Conservation (phyloP, 2,888 invertebrate genomes). For the Papilio gigon region DNA sequence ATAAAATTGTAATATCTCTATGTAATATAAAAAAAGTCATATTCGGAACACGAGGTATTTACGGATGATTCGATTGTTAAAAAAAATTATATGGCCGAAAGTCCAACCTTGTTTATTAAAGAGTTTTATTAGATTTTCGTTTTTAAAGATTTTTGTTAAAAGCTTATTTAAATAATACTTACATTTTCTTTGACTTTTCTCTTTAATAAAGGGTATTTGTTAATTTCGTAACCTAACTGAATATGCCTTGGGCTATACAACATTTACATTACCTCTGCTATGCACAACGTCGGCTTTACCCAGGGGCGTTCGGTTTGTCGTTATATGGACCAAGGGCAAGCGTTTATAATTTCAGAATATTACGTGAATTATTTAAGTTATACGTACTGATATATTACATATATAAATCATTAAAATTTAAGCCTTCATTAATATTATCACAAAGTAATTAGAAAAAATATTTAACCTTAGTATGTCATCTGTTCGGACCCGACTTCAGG, state of each 20-base stretch:
- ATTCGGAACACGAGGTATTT: too few species aligned
- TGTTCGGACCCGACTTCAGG: too few species aligned
- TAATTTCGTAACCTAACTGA: not conserved
- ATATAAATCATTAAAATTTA: not conserved
- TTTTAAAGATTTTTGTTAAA: not conserved
- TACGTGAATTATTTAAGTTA: not conserved
- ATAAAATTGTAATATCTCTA: too few species aligned
- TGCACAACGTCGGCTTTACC: constrained; percentile 22
- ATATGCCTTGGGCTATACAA: not conserved
- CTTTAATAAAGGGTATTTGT: not conserved
- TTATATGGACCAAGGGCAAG: not conserved
- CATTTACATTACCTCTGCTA: constrained; percentile 27
- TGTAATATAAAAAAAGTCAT: too few species aligned
- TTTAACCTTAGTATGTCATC: not conserved
- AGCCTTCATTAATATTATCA: not conserved
- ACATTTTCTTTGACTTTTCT: not conserved
- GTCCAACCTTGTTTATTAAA: too few species aligned
- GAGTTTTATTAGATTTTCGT: too few species aligned
- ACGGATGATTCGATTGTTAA: not conserved
- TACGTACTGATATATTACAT: not conserved
- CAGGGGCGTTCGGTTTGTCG: constrained; percentile 16
- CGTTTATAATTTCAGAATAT: not conserved
- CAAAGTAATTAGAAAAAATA: not conserved
- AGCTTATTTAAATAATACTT: not conserved
- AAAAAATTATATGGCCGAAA: too few species aligned